Conservation (phyloP, 2,888 invertebrate genomes). For the Folsomia manolachei region DNA sequence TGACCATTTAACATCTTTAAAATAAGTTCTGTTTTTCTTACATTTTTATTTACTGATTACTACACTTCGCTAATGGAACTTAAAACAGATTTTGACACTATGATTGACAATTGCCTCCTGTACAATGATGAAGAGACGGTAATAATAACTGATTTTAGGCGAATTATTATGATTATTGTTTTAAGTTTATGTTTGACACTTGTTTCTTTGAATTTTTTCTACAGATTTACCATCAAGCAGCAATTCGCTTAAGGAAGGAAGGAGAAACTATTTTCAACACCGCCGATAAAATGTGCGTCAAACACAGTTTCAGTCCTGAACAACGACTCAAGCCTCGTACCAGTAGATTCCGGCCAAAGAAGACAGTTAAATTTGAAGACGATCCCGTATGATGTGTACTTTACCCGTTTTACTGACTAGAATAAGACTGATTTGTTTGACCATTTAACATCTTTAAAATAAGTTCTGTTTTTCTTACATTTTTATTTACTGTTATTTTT, state of each 20-base stretch:
- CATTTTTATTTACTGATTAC: no score
- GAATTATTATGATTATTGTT: neutral
- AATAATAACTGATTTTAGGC: no score
- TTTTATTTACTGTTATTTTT: neutral
- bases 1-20: no score
- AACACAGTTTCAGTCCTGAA: slow-evolving; percentile 61
- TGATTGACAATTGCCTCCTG: slow-evolving; percentile 90
- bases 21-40: no score
- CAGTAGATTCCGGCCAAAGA: slow-evolving; percentile 78
- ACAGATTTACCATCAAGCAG: slow-evolving; percentile 76
- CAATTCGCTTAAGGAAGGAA: slow-evolving; percentile 80
- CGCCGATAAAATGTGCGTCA: slow-evolving; percentile 70
- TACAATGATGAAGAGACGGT: slow-evolving; percentile 95
- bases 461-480: no score
- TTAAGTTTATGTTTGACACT: no score
- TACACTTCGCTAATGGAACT: slow-evolving; percentile 60
- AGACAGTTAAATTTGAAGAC: no score
- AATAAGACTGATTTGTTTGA: no score
- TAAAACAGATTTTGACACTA: slow-evolving; percentile 87
- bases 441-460: no score
- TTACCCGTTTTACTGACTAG: no score
- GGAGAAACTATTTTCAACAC: slow-evolving; percentile 75
- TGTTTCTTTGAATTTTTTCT: neutral
- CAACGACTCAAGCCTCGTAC: no score
- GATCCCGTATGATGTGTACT: no score